Base-by-base conservation (phyloP, 2,797 vertebrate genomes). In the Euthynnus affinis region DNA sequence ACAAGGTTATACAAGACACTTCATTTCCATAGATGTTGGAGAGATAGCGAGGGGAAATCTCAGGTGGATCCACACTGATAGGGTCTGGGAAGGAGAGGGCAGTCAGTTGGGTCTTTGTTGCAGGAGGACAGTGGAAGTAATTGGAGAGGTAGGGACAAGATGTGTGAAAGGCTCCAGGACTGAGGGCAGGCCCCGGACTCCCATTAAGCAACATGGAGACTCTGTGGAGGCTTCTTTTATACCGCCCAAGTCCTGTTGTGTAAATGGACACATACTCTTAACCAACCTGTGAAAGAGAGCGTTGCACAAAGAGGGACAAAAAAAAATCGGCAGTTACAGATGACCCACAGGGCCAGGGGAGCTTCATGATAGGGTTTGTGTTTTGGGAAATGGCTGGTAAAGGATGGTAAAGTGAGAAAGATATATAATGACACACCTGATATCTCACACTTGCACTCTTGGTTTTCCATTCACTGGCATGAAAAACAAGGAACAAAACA, bases 61-160 rank as follows among this genome's bases (percentile, higher is more conserved):
- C 92, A 86, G 89, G 92, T 92, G 94, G 90, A 94, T 94, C 91
- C 92, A 74, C 34, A 49, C 87, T 79, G 94, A 95, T 92, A 84
- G 92, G 87, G 78, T 95, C 93, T 95, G 95, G 95, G 94, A 95
- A 95, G 94, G 92, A 94, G 84, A 94, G 91, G 93, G 89, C 83
- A 94, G 91, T 95, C 94, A 95, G 93, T 93, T 82, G 71, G 86
- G 81, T 81, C 94, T 95, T 96, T 96, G 95, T 96, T 93, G 84
- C 60, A 15, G 53, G 61, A 86, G 94, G 95, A 96, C 94, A 96
- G 95, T 95, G 90, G 91, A 91, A 73, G 96, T 95, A 96, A 96
- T 70, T 87, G 91, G 95, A 96, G 94, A 95, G 87, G 76, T 57
- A 88, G 76, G 83, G 87, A 87, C 91, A 94, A 91, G 90, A 95